Conservation (phyloP, 2,888 invertebrate genomes). For the Agrochola lychnidis region DNA sequence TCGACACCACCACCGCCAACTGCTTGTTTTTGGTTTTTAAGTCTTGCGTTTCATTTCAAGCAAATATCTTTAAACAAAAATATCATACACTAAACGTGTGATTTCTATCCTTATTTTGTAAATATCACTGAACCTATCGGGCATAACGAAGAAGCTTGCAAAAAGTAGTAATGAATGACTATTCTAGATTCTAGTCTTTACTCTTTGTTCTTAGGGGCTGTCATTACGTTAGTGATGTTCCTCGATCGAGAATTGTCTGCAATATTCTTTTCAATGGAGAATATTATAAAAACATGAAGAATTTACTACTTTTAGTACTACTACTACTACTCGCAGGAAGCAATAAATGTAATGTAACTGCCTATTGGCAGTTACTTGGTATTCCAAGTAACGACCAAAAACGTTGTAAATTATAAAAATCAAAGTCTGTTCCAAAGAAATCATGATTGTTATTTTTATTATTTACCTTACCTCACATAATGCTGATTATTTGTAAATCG, state of each 20-base stretch:
- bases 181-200: background rate
- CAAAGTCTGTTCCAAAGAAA: too few species aligned
- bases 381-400: too few species aligned
- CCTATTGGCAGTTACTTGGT: too few species aligned
- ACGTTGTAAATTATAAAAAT: too few species aligned
- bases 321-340: too few species aligned
- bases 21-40: slow-evolving; percentile 75
- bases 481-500: too few species aligned
- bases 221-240: background rate
- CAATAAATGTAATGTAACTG: too few species aligned
- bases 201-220: background rate
- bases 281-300: too few species aligned
- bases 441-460: too few species aligned
- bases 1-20: slow-evolving; percentile 73
- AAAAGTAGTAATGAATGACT: background rate
- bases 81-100: background rate
- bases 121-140: background rate
- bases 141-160: background rate
- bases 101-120: background rate
- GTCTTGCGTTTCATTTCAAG: slow-evolving; percentile 64
- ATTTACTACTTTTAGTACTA: too few species aligned
- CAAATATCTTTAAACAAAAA: background rate
- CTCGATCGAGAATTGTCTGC: background rate
- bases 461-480: too few species aligned
- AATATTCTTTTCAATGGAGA: too few species aligned